Conservation (phyloP, 35 echinoderm and acorn worm genomes). For the Lytechinus pictus region DNA sequence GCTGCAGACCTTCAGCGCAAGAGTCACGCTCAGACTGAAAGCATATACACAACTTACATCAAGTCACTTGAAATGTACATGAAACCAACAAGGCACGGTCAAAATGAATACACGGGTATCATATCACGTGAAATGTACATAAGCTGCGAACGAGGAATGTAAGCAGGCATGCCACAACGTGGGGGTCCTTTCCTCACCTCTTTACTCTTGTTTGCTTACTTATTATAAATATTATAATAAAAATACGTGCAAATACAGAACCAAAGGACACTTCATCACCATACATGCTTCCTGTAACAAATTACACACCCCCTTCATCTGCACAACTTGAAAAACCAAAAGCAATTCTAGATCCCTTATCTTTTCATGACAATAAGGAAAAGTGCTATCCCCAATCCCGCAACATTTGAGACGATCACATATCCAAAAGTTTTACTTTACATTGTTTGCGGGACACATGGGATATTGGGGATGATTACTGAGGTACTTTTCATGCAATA, state of each 20-base stretch:
- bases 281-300: background rate
- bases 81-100: background rate
- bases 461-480: background rate
- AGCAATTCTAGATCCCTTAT: no score
- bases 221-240: background rate
- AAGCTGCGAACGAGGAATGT: background rate
- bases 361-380: no score
- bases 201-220: background rate
- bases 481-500: background rate
- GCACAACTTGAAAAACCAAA: no score
- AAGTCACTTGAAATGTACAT: background rate
- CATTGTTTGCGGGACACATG: background rate
- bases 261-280: background rate
- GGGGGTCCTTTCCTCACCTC: background rate
- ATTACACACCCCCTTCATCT: background rate
- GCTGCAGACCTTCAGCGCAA: background rate
- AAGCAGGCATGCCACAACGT: background rate
- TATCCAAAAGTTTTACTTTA: no score
- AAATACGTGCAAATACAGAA: background rate
- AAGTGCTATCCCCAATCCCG: no score
- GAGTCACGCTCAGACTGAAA: conserved; percentile 10
- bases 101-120: no score
- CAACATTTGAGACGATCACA: background rate
- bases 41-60: background rate
- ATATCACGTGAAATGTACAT: background rate